Evolutionary conservation across 2,797 vertebrate species (phyloP), one percentile per base, ranked within the genome.

Genomic region (Morelia viridis): DNA sequence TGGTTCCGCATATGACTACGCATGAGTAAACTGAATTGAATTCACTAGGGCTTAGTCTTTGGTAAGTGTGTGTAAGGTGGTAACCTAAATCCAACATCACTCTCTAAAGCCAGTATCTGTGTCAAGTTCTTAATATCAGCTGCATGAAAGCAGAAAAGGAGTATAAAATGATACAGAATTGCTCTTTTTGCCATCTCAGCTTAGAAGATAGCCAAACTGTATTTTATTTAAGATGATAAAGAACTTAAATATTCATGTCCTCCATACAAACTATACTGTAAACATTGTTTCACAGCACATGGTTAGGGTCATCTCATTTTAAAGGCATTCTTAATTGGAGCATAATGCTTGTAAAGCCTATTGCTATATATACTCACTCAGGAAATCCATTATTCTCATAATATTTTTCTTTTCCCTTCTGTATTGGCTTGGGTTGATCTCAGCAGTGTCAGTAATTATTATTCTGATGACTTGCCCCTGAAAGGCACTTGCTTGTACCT

Each of bases 391-490:
- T 92, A 90, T 93, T 94, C 94, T 94, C 84, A 31, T 93, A 96
- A 95, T 95, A 94, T 95, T 93, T 94, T 85, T 96, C 94, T 93
- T 93, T 88, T 96, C 96, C 93, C 95, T 96, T 94, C 94, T 96
- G 97, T 94, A 96, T 93, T 91, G 95, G 95, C 94, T 95, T 92
- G 95, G 96, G 96, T 96, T 97, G 97, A 97, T 97, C 96, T 97
- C 96, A 97, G 97, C 96, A 96, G 94, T 97, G 97, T 97, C 97
- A 97, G 96, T 96, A 97, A 97, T 97, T 97, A 97, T 97, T 97
- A 97, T 97, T 97, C 97, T 97, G 97, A 97, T 97, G 96, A 96
- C 95, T 97, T 97, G 96, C 96, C 97, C 96, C 97, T 97, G 96
- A 97, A 97, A 97, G 97, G 96, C 97, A 96, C 95, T 97, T 7